Evolutionary conservation across 2,113 vertebrate species (phyloP), one percentile per base, ranked within the genome.

Genomic region (Oryctolagus cuniculus): DNA sequence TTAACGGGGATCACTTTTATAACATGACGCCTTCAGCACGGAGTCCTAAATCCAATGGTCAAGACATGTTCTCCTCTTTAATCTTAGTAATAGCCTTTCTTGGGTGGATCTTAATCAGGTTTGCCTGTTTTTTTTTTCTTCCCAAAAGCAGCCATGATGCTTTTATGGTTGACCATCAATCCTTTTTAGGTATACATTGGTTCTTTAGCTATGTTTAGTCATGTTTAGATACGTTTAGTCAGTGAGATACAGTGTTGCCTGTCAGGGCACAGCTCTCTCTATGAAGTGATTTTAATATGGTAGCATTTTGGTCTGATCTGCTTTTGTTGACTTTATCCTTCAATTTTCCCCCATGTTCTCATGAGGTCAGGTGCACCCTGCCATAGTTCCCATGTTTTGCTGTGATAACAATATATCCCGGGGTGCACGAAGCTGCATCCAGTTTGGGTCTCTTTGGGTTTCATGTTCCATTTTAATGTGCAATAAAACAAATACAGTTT

Each of bases 321-420:
- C n/a, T 90, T 89, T 81, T 90, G 49, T 70, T 36, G 74, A n/a
- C 31, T 87, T 67, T 44, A 17, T 84, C 44, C 44, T 67, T 84
- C 61, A 34, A 24, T 31, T 61, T 79, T 0, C 34, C 5, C 27
- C 55, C 27, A 58, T 67, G 22, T 75, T 93, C 53, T 49, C 73
- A 10, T 77, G 36, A 3, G 16, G 2, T 89, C 19, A 19, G 58
- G 11, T 79, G 16, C 29, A 63, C 6, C 21, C 6, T 22, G 61
- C 21, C 38, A 4, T 55, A 69, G 29, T 83, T 84, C 13, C n/a
- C 19, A 8, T 70, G 22, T 84, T 73, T 25, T 69, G 6, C 9
- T 69, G 53, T 75, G 74, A 16, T 17, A 75, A n/a, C n/a, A 93
- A 49, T n/a, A 74, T 36, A 34, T 12, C 15, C 36, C n/a, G 16